Percentiles rank a stretch among this genome's conserved stretches.
Conservation (phyloP, 2,888 invertebrate species). For the Lymantria dispar region DNA sequence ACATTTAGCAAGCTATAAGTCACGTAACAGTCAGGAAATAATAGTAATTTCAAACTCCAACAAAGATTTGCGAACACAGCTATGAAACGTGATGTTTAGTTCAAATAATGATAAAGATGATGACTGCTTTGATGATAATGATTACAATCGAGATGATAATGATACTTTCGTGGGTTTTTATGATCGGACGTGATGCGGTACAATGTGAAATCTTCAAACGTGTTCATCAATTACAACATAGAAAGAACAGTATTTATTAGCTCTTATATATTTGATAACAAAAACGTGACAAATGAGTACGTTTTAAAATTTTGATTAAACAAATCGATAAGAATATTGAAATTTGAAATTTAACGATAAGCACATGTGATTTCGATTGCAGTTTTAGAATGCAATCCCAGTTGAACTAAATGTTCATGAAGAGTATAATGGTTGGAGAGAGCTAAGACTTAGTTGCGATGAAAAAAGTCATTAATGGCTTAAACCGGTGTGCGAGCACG, state of each 20-base stretch:
- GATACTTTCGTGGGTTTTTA: constrained; percentile 35
- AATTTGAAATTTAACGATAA: constrained; percentile 15
- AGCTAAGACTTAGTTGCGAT: constrained; percentile 43
- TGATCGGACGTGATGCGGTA: constrained; percentile 28
- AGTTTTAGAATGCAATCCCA: constrained; percentile 5
- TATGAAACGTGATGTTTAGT: constrained; percentile 43
- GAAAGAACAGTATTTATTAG: constrained; percentile 12
- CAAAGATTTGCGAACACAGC: constrained; percentile 35
- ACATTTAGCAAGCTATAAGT: constrained; percentile 31
- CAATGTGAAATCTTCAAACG: constrained; percentile 31
- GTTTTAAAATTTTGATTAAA: constrained; percentile 23
- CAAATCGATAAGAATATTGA: constrained; percentile 23
- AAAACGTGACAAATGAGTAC: constrained; percentile 25
- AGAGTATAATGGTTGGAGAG: constrained; percentile 42
- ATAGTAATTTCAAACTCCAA: constrained; percentile 31
- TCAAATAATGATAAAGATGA: constrained; percentile 41
- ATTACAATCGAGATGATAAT: constrained; percentile 31
- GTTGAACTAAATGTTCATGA: constrained; percentile 18
- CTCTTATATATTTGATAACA: constrained; percentile 19
- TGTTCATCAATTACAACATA: constrained; percentile 27
- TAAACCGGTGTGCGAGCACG: constrained; percentile 62
- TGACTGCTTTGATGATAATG: constrained; percentile 32
- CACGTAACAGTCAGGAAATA: constrained; percentile 39
- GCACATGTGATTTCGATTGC: constrained; percentile 3
- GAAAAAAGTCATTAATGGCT: constrained; percentile 62